Percentiles rank a stretch among this genome's conserved stretches.
Evolutionary conservation across 2,113 vertebrate genomes (phyloP).

Genomic region (Manacus vitellinus): DNA sequence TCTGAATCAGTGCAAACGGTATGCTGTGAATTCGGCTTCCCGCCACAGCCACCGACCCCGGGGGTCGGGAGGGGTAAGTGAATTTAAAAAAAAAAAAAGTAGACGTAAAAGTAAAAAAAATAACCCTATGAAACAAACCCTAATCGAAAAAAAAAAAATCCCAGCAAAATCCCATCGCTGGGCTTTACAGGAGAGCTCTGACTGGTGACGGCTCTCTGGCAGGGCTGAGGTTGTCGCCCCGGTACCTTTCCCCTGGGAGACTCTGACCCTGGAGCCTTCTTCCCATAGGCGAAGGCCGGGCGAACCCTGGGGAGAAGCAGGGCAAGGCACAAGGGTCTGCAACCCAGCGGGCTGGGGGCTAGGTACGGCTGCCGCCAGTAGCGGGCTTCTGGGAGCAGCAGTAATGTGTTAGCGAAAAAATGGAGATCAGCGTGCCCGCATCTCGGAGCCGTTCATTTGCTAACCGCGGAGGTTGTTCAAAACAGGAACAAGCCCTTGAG

Average conservation of each 20-base stretch:
- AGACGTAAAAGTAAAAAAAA: neutral
- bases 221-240: neutral
- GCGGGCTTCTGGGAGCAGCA: neutral
- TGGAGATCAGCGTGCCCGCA: neutral
- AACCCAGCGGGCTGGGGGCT: neutral
- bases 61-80: too few species aligned
- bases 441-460: neutral
- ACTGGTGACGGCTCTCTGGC: neutral
- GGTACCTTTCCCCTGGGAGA: neutral
- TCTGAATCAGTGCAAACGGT: slow-evolving; percentile 7
- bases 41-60: neutral
- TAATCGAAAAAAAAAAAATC: neutral
- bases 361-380: neutral
- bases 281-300: rapidly evolving
- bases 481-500: neutral
- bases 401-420: neutral
- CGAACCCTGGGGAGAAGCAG: rapidly evolving
- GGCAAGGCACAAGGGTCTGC: neutral
- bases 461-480: neutral
- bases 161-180: neutral
- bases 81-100: neutral
- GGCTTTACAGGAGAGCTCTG: neutral
- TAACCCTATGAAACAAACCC: rapidly evolving
- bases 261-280: neutral
- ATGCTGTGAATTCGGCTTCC: neutral